Evolutionary conservation across 2,113 vertebrate species (phyloP).

Genomic region (Chlamydotis undulata): DNA sequence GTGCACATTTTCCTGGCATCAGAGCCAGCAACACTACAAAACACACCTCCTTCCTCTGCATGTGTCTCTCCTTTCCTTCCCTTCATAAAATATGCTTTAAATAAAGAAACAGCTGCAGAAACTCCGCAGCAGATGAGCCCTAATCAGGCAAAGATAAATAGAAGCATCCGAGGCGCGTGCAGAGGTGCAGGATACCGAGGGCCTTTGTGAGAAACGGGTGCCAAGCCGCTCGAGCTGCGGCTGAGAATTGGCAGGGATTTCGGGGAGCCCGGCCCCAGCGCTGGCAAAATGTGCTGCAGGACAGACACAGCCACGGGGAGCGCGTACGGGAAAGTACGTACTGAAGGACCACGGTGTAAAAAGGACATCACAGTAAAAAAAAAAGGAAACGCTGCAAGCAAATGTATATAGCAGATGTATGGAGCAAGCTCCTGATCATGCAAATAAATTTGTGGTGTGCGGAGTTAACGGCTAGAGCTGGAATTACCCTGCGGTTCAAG

Average conservation of each 20-base stretch:
- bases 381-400: neutral
- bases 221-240: neutral
- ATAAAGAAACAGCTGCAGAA: constrained; percentile 67
- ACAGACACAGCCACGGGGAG: neutral
- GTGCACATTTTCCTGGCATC: constrained; percentile 51
- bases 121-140: neutral
- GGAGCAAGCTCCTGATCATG: neutral
- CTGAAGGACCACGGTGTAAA: fast-evolving
- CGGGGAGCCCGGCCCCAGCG: neutral
- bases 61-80: constrained; percentile 51
- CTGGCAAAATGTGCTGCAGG: neutral
- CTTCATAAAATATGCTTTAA: constrained; percentile 47
- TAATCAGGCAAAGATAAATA: constrained; percentile 24
- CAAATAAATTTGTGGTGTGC: neutral
- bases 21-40: constrained; percentile 35
- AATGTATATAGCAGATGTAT: neutral
- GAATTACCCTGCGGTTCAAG: neutral
- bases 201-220: neutral
- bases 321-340: neutral
- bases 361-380: neutral
- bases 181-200: constrained; percentile 3
- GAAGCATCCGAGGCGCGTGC: neutral
- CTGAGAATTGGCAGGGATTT: neutral
- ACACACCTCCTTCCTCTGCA: constrained; percentile 57
- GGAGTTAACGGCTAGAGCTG: neutral